Conservation (phyloP, 2,113 vertebrate genomes). For the Callospermophilus lateralis region DNA sequence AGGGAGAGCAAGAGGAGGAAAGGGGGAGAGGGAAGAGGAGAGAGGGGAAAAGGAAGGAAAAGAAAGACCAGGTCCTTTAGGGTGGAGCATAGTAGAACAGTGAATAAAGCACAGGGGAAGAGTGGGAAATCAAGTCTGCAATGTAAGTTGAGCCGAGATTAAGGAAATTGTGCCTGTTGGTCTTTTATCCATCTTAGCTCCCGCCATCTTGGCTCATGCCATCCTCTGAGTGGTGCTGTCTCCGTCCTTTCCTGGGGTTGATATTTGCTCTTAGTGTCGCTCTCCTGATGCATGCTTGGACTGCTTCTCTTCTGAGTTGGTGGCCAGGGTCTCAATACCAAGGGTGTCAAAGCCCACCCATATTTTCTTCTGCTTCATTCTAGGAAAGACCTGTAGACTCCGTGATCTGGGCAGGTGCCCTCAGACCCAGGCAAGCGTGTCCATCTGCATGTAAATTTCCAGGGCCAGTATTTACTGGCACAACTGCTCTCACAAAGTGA, state of each 20-base stretch:
- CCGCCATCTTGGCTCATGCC: not conserved
- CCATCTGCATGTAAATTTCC: not conserved
- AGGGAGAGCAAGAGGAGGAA: rapidly evolving
- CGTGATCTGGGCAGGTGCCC: too few species aligned
- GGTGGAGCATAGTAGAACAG: too few species aligned
- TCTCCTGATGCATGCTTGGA: not conserved
- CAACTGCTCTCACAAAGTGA: not conserved
- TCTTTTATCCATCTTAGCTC: not conserved
- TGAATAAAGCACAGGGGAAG: rapidly evolving
- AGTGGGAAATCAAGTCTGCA: too few species aligned
- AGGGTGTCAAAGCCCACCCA: not conserved
- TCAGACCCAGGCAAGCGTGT: not conserved
- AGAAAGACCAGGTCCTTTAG: not conserved
- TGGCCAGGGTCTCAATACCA: not conserved
- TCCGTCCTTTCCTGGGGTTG: not conserved
- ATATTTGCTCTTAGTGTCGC: not conserved
- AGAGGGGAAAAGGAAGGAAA: not conserved
- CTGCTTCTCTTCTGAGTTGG: not conserved
- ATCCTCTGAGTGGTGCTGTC: not conserved
- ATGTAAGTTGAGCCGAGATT: rapidly evolving
- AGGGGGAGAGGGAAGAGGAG: not conserved
- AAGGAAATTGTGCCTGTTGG: not conserved
- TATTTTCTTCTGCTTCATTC: not conserved
- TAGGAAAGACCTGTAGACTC: not conserved
- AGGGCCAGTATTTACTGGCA: not conserved